Percentiles rank a stretch among this genome's conserved stretches.
phyloP scores from a whole-genome alignment of 2,888 invertebrate species.

The Idaea straminata region DNA sequence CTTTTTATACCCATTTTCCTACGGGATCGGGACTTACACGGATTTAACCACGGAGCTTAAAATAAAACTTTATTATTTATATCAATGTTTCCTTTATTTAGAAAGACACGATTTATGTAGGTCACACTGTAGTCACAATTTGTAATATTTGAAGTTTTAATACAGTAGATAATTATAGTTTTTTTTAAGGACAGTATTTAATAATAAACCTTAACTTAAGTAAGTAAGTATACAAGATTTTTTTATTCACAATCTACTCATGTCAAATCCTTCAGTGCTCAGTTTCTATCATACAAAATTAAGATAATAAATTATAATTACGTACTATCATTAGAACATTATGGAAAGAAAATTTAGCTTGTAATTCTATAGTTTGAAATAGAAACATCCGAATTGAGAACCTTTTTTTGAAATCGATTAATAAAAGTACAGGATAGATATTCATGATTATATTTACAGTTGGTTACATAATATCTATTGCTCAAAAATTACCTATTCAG shows the following conservation, averaged over 20 bases:
- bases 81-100: constrained; percentile 22
- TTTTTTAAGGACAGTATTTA: constrained; percentile 12
- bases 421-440: background rate
- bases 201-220: constrained; percentile 2
- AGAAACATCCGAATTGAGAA: no score
- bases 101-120: constrained; percentile 14
- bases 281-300: constrained; percentile 25
- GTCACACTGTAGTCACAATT: constrained; percentile 12
- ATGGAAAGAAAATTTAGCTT: background rate
- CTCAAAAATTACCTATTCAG: background rate
- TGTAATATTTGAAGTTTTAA: constrained; percentile 9
- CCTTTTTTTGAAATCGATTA: no score
- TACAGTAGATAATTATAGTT: constrained; percentile 7
- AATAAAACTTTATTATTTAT: background rate
- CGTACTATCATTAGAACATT: background rate
- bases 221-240: background rate
- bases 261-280: constrained; percentile 67
- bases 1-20: no score
- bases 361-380: background rate
- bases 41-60: background rate
- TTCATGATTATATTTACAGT: background rate
- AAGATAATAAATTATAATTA: background rate
- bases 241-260: constrained; percentile 37
- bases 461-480: background rate
- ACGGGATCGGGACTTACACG: no score